Evolutionary conservation across 1,140 invertebrate species (phyloP).

Genomic region (Metaphire vulgaris): DNA sequence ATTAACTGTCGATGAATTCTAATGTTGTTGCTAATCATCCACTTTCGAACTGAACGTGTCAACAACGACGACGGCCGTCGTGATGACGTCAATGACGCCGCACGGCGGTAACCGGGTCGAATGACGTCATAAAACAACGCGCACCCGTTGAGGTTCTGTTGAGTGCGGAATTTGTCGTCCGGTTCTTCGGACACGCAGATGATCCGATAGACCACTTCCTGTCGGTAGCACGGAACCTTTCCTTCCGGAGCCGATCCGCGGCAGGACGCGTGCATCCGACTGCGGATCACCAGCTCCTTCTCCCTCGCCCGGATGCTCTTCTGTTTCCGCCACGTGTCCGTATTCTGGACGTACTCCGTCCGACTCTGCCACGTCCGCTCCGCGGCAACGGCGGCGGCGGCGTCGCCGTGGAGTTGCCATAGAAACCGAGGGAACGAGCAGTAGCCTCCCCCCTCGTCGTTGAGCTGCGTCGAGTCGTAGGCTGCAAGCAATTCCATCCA

Average conservation of each 20-base stretch:
- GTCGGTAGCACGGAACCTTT: constrained; percentile 17
- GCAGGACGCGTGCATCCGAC: constrained; percentile 17
- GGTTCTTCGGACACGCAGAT: constrained; percentile 22
- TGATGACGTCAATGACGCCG: too few species aligned
- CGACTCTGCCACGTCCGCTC: constrained; percentile 16
- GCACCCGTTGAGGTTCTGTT: constrained; percentile 4
- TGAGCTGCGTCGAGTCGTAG: neutral
- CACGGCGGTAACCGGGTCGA: too few species aligned
- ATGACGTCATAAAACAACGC: too few species aligned
- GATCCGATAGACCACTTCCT: constrained; percentile 11
- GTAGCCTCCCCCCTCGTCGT: constrained; percentile 11
- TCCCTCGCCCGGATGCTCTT: constrained; percentile 15
- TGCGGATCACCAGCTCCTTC: constrained; percentile 12
- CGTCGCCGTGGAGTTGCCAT: constrained; percentile 1
- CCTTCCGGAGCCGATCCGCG: neutral
- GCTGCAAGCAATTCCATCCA: neutral
- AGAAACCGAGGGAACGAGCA: constrained; percentile 20
- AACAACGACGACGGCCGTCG: too few species aligned
- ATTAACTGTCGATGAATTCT: too few species aligned
- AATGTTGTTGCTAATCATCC: too few species aligned
- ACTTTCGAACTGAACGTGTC: too few species aligned
- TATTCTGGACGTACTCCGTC: constrained; percentile 12
- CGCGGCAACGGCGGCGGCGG: too few species aligned
- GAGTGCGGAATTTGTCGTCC: constrained; percentile 16
- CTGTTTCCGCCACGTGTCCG: constrained; percentile 22